Base-by-base conservation (phyloP, 2,113 vertebrate genomes). In the Butorides virescens region DNA sequence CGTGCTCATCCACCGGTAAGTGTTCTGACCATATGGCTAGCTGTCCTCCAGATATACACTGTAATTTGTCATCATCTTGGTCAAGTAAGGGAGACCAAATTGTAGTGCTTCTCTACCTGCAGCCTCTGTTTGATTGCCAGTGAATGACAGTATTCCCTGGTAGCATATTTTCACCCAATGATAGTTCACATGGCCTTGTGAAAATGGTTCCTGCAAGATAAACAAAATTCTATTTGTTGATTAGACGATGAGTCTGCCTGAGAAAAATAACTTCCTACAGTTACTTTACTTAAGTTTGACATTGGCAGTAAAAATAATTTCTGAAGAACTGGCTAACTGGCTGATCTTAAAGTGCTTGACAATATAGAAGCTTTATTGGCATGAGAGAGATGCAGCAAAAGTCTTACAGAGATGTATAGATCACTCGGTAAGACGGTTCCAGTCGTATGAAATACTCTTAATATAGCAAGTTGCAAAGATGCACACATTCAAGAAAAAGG, bases 1-100 rank as follows among this genome's bases (percentile, higher is more conserved):
- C 21, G 26, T 1, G 0, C 15, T 87, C 3, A 9, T 53, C 2
- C 2, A 0, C 5, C 6, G 3, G 3, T 53, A 44, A 56, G 2
- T 39, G 19, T 55, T 58, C 61, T 89, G 19, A 17, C 19, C 32
- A 11, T 66, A 65, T 7, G 11, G 19, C 46, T 68, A 47, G 8
- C 7, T 68, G 21, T 74, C 29, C 30, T 78, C 11, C 32, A 68
- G 34, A 42, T 58, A 9, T 3, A n/a, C 5, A 4, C 30, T 27
- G 19, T 29, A 74, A 4, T 46, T 75, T 79, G 5, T 29, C 49
- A 49, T 67, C 52, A 75, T 18, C 34, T 37, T 75, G 25, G 7
- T 22, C 10, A 79, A 26, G 32, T n/a, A 59, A 47, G 6, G n/a
- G 37, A 72, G 21, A 29, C 25, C 7, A 55, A 39, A 46, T 8